phyloP scores from a whole-genome alignment of 2,113 vertebrate genomes.

The Trematocara zebra region DNA sequence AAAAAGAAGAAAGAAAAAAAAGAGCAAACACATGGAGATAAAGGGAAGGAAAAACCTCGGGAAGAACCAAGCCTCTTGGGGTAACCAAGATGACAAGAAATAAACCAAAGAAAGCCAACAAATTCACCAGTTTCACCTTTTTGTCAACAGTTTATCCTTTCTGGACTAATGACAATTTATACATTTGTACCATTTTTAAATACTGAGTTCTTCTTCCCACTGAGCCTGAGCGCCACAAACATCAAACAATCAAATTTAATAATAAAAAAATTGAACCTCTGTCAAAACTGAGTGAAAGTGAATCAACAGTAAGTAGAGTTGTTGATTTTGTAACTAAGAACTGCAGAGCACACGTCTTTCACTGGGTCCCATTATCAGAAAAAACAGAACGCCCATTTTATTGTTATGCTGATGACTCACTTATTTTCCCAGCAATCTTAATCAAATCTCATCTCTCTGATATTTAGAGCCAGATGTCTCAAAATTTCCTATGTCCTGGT shows the following conservation, averaged over 20 bases:
- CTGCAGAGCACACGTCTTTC: background rate
- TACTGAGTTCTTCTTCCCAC: rapidly evolving
- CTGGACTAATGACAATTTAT: rapidly evolving
- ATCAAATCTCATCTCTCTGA: background rate
- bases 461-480: background rate
- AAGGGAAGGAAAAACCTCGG: rapidly evolving
- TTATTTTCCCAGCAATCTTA: background rate
- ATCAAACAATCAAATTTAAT: background rate
- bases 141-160: rapidly evolving
- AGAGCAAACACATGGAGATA: background rate
- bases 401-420: background rate
- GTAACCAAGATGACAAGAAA: background rate
- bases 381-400: rapidly evolving
- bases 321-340: background rate
- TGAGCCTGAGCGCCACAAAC: background rate
- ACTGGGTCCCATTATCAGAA: background rate
- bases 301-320: background rate
- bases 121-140: rapidly evolving
- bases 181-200: background rate
- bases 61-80: background rate
- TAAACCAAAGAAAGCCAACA: background rate
- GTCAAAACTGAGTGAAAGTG: background rate
- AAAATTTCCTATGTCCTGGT: background rate
- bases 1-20: too few species aligned
- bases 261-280: rapidly evolving